phyloP scores from a whole-genome alignment of 30 jellyfish, hydroid and myxozoan genomes.

The Mastigias papua region DNA sequence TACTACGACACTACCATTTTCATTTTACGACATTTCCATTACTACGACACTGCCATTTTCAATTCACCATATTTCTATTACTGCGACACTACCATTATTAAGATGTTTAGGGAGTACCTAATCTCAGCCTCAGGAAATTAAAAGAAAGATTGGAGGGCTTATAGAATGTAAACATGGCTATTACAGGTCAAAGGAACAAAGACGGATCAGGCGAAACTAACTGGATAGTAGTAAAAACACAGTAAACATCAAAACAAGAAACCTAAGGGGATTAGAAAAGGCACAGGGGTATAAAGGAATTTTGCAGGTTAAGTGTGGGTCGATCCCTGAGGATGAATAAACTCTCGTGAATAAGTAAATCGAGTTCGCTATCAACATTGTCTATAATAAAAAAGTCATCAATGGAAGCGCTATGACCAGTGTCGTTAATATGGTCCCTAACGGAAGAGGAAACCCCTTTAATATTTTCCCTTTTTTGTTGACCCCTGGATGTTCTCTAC shows the following conservation, averaged over 20 bases:
- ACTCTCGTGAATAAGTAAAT: conserved; percentile 1
- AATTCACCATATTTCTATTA: neutral
- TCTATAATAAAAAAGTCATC: conserved; percentile 1
- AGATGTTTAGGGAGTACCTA: neutral
- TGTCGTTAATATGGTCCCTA: conserved; percentile 4
- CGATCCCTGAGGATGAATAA: conserved; percentile 10
- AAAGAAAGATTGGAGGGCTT: neutral
- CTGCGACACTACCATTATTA: too few species aligned
- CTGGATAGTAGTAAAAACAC: neutral
- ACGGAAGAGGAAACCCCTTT: conserved; percentile 17
- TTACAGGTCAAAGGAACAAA: neutral
- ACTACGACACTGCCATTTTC: neutral
- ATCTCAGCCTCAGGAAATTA: neutral
- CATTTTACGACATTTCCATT: neutral
- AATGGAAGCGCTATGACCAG: conserved; percentile 12
- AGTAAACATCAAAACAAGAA: neutral
- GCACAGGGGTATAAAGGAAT: neutral
- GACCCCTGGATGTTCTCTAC: neutral
- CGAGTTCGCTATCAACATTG: neutral
- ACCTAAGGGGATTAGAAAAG: conserved; percentile 3
- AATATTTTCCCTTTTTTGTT: neutral
- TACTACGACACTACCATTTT: neutral
- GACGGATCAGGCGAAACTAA: neutral
- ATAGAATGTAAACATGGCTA: neutral
- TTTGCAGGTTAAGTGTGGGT: conserved; percentile 17